Evolutionary conservation across 1,140 invertebrate genomes (phyloP).

Genomic region (Zaprionus ornatus): DNA sequence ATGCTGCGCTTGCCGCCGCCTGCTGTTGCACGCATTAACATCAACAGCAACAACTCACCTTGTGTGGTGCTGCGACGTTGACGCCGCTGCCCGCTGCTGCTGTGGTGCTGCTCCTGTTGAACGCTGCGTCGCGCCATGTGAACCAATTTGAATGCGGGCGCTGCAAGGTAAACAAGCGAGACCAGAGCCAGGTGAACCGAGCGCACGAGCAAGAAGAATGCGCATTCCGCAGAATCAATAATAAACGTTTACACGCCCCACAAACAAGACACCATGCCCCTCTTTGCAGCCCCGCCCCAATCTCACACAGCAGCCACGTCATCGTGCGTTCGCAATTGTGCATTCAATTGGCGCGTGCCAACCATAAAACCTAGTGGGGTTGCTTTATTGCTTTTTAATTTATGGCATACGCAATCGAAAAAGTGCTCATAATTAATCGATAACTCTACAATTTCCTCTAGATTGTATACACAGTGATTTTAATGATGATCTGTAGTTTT

Average conservation of each 20-base stretch:
- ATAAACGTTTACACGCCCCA: neutral
- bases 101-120: constrained; percentile 21
- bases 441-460: too few species aligned
- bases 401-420: neutral
- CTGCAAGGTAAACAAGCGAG: constrained; percentile 63
- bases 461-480: neutral
- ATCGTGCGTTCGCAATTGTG: neutral
- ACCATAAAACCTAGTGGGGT: neutral
- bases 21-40: constrained; percentile 35
- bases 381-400: too few species aligned
- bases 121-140: constrained; percentile 57
- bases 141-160: constrained; percentile 74
- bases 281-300: neutral
- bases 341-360: neutral
- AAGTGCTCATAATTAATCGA: neutral
- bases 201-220: constrained; percentile 52
- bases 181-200: constrained; percentile 28
- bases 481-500: neutral
- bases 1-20: neutral
- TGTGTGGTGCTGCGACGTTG: constrained; percentile 54
- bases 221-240: constrained; percentile 14
- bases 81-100: constrained; percentile 12
- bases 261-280: neutral
- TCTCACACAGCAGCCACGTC: neutral
- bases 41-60: constrained; percentile 55